Percentiles rank a stretch among this genome's conserved stretches.
phyloP scores from a whole-genome alignment of 2,888 invertebrate genomes.

The Netelia inedita region DNA sequence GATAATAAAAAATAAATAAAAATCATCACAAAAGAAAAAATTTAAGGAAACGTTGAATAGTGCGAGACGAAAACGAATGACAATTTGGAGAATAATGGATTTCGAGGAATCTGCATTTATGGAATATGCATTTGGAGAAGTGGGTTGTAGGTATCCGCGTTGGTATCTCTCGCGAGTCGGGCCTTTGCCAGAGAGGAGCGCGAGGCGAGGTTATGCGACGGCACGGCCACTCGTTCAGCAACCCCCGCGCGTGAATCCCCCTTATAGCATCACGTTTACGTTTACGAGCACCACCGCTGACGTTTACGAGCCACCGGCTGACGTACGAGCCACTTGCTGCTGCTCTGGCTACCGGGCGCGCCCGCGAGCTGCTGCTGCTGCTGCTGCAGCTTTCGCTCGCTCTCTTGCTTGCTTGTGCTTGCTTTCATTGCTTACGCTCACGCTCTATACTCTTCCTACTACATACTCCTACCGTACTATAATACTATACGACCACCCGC shows the following conservation, averaged over 20 bases:
- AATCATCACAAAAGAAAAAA: too few species aligned
- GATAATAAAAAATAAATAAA: too few species aligned
- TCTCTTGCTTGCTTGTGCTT: slow-evolving; percentile 65
- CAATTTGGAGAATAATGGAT: neutral
- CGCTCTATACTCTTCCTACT: slow-evolving; percentile 75
- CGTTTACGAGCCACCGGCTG: slow-evolving; percentile 86
- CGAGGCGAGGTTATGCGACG: slow-evolving; percentile 78
- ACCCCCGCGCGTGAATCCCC: slow-evolving; percentile 76
- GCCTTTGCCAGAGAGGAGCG: slow-evolving; percentile 45
- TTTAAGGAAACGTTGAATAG: too few species aligned
- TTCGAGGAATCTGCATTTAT: neutral
- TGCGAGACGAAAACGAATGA: neutral
- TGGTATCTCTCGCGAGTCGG: slow-evolving; percentile 58
- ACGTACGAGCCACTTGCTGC: slow-evolving; percentile 85
- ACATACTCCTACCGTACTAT: slow-evolving; percentile 69
- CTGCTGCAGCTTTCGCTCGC: slow-evolving; percentile 36
- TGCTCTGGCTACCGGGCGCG: slow-evolving; percentile 71
- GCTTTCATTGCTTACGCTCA: slow-evolving; percentile 83
- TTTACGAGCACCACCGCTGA: slow-evolving; percentile 84
- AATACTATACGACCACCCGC: slow-evolving; percentile 66
- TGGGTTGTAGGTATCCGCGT: slow-evolving; percentile 10
- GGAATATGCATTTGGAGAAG: neutral
- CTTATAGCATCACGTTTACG: slow-evolving; percentile 85
- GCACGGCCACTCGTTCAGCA: slow-evolving; percentile 81
- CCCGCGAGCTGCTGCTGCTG: slow-evolving; percentile 66